Percentiles rank a stretch among this genome's conserved stretches.
These are phyloP conservation scores for Macropis europaea DNA, from an alignment of 2,888 invertebrate species.

Conservation along the genomic window DNA sequence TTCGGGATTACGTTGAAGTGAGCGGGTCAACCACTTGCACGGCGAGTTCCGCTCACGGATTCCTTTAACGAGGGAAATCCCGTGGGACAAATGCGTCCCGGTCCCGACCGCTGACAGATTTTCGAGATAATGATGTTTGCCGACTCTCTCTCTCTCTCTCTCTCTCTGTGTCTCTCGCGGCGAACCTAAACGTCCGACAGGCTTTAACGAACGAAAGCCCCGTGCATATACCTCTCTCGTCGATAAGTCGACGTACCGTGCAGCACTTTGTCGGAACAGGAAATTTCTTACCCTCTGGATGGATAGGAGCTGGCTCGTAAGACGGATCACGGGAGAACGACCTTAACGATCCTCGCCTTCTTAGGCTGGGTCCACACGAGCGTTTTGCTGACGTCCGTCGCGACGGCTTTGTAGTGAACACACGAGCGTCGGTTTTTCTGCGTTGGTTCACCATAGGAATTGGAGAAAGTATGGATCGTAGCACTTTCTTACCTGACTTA, in stretches of 20 bases:
- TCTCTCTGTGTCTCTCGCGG: too few species aligned
- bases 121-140: conserved; percentile 61
- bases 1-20: conserved; percentile 36
- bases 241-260: conserved; percentile 45
- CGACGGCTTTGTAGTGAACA: too few species aligned
- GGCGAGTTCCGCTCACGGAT: conserved; percentile 26
- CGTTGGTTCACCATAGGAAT: too few species aligned
- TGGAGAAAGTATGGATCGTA: too few species aligned
- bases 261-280: background rate
- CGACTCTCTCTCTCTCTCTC: conserved; percentile 26
- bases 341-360: background rate
- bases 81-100: conserved; percentile 49
- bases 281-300: background rate
- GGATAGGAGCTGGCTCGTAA: conserved; percentile 16
- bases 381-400: too few species aligned
- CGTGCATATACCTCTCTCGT: conserved; percentile 33
- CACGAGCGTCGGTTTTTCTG: too few species aligned
- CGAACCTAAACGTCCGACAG: background rate
- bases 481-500: too few species aligned
- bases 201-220: conserved; percentile 27
- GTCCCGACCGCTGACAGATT: conserved; percentile 46
- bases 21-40: conserved; percentile 34
- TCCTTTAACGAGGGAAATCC: conserved; percentile 55
- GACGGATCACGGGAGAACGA: conserved; percentile 22
- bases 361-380: too few species aligned